Base-by-base conservation (phyloP, 2,888 invertebrate genomes). In the Gibbula magus region DNA sequence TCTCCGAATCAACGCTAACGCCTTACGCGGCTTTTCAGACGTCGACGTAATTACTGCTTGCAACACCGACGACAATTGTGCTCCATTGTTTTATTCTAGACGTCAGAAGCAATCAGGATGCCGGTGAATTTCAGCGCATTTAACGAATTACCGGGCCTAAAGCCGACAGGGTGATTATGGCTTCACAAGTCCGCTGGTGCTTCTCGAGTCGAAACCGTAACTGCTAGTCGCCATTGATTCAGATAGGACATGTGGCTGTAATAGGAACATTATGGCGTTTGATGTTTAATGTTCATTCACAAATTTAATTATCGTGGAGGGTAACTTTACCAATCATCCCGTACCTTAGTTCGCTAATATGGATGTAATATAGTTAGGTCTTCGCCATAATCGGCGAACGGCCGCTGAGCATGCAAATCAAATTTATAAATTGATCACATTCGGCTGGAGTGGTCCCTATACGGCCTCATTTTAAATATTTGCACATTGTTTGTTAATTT, bases 331-430 rank as follows among this genome's bases (percentile, higher is more conserved):
- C 74, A 82, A 80, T 80, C 78, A 80, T 61, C 78, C 75, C 67
- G 66, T 75, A 75, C 75, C 61, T 75, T 75, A 78, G 76, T 78
- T 78, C 75, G 73, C 78, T 80, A 80, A 80, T 82, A 79, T 61
- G 77, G 61, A 61, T 77, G 75, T 80, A 80, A 82, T 75, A 75
- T 75, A 80, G 78, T 82, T 82, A 82, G 80, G 54, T 52, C 22
- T 13, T 61, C 66, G 22, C 70, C 75, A 67, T 79, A 82, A 82
- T 78, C 79, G 80, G 73, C 80, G 79, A 54, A 67, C 77, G 75
- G 80, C 77, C 82, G 76, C 39, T 75, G 70, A 51, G 75, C 66
- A 73, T 78, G 75, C 78, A 82, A 82, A 82, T 82, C 82, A 82
- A 79, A 80, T 77, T 78, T 77, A 67, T 78, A 74, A 78, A 61